Evolutionary conservation across 2,888 invertebrate species (phyloP).

Genomic region (Beris chalybata): DNA sequence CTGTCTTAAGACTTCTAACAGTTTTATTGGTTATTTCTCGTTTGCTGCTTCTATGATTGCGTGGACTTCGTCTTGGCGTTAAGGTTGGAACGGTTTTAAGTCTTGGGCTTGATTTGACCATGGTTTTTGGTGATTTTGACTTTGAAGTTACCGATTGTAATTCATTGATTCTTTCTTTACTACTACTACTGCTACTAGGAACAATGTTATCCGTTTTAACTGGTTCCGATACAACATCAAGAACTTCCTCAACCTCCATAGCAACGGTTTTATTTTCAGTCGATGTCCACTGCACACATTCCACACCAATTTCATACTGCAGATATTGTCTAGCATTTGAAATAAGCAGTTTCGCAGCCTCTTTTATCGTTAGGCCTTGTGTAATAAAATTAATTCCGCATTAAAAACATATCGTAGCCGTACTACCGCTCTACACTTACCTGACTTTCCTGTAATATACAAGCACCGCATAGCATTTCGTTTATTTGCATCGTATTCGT

Average conservation of each 20-base stretch:
- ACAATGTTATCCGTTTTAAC: too few species aligned
- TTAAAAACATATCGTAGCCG: not conserved
- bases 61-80: constrained; percentile 12
- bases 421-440: constrained; percentile 47
- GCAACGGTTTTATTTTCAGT: not conserved
- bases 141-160: not conserved
- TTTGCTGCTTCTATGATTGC: not conserved
- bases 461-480: constrained; percentile 71
- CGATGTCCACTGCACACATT: constrained; percentile 68
- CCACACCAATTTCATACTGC: constrained; percentile 73
- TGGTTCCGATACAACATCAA: not conserved
- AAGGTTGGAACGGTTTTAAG: too few species aligned
- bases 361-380: constrained; percentile 66
- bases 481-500: constrained; percentile 64
- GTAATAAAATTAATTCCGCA: not conserved
- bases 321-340: constrained; percentile 73
- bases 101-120: not conserved
- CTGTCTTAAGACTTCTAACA: not conserved
- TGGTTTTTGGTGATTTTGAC: not conserved
- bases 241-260: not conserved
- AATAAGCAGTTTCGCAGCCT: constrained; percentile 80
- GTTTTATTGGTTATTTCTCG: not conserved
- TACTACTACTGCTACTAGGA: too few species aligned
- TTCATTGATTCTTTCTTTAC: too few species aligned
- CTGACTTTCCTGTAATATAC: constrained; percentile 78